These are phyloP conservation scores for Leptinotarsa defecta DNA, from an alignment of 1,140 invertebrate genomes.

Conservation along the genomic window DNA sequence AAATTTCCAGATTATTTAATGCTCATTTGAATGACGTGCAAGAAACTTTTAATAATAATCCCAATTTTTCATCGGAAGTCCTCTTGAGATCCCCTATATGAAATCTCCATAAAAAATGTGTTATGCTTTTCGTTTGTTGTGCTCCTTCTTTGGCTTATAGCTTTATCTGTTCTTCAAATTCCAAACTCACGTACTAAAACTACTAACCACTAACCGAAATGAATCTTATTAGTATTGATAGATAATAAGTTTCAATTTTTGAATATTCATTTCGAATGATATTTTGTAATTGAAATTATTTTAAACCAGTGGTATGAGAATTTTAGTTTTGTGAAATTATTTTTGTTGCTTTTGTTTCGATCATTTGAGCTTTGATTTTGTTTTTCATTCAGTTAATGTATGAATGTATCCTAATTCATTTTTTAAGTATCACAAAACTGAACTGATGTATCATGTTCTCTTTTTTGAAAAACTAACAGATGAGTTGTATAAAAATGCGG, in stretches of 20 bases:
- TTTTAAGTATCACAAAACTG: neutral
- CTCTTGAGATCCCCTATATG: neutral
- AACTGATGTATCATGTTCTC: neutral
- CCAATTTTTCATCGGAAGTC: neutral
- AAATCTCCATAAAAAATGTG: neutral
- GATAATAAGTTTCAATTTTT: too few relatives aligned
- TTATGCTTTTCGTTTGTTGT: neutral
- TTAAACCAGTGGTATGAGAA: too few relatives aligned
- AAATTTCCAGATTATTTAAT: constrained; percentile 6
- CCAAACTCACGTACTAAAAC: too few relatives aligned
- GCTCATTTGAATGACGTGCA: neutral
- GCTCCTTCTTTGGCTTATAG: neutral
- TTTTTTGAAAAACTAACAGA: too few relatives aligned
- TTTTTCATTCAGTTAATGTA: neutral
- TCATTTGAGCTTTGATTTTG: too few relatives aligned
- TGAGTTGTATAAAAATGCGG: too few relatives aligned
- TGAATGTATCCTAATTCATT: neutral
- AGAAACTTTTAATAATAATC: neutral
- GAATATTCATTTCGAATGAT: too few relatives aligned
- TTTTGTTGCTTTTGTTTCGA: too few relatives aligned
- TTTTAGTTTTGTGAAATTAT: too few relatives aligned
- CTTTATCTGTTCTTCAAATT: neutral
- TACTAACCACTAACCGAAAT: too few relatives aligned
- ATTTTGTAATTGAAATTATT: too few relatives aligned
- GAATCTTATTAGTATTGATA: too few relatives aligned